Conservation (phyloP, 2,797 vertebrate genomes). For the Sebastes wilsoni region DNA sequence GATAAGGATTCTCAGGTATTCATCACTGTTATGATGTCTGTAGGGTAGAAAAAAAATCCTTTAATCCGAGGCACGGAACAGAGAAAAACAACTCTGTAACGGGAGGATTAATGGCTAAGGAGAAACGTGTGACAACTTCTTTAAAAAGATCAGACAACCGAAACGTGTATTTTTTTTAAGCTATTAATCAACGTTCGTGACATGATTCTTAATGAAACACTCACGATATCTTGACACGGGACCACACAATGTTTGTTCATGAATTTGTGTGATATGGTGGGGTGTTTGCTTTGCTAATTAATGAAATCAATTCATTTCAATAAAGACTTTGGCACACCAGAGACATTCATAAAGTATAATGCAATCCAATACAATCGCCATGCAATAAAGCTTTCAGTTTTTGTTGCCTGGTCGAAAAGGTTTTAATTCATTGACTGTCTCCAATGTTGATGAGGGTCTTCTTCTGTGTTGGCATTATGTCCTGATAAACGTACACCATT, state of each 20-base stretch:
- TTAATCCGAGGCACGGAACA: conserved; percentile 23
- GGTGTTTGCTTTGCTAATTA: conserved; percentile 10
- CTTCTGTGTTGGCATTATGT: not conserved
- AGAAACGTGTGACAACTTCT: conserved; percentile 15
- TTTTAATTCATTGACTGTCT: not conserved
- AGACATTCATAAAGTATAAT: not conserved
- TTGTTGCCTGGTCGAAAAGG: not conserved
- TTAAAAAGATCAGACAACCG: conserved; percentile 15
- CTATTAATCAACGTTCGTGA: conserved; percentile 4
- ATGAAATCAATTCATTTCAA: not conserved
- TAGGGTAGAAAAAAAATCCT: conserved; percentile 3
- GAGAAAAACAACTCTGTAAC: conserved; percentile 32
- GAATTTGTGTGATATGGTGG: not conserved
- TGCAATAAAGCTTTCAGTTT: not conserved
- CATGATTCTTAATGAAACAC: conserved; percentile 10
- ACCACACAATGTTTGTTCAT: conserved; percentile 2
- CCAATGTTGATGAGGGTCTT: not conserved
- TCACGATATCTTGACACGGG: not conserved
- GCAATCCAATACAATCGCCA: not conserved
- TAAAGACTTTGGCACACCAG: not conserved
- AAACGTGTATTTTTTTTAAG: not conserved
- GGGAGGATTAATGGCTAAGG: conserved; percentile 30
- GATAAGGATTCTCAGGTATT: conserved; percentile 47
- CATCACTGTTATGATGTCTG: conserved; percentile 24
- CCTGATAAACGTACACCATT: not conserved